Base-by-base conservation (phyloP, 2,113 vertebrate species). In the Lepus timidus region DNA sequence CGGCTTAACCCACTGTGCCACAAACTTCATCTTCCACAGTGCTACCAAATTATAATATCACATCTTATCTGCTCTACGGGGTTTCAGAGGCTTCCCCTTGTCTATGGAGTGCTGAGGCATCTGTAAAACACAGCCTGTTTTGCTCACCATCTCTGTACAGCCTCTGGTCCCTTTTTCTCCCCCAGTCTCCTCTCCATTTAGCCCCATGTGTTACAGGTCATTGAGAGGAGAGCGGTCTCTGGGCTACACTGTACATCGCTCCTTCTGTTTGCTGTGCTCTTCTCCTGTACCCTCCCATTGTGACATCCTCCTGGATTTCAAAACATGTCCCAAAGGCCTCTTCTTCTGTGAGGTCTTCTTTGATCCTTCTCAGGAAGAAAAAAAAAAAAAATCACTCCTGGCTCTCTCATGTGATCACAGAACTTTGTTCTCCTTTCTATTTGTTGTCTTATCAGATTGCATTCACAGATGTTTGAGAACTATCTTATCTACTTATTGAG, bases 141-240 rank as follows among this genome's bases (percentile, higher is more conserved):
- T 70, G 51, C 33, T 55, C 51, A 11, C 1, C 27, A 23, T 31
- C 51, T 62, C 31, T 39, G 25, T 25, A 0, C 12, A 14, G 14
- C 27, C 74, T 68, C 27, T 31, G 51, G 49, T 51, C 33, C 58
- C 36, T 19, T 36, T 71, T 29, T 51, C 23, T 33, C 0, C 14
- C 51, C 20, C 33, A 22, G 22, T 22, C 3, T 6, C n/a, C 22
- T 84, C 39, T 75, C 3, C 1, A 13, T 20, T 73, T 6, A 58
- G 62, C 5, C 29, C 2, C 6, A 0, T 4, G 64, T 51, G 33
- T n/a, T 79, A 11, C 1, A 4, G 27, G 29, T 44, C 0, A 1
- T 51, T 1, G 20, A 52, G 62, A 64, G 29, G 33, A 73, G 20
- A 1, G 81, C 64, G 13, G n/a, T 19, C 67, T 78, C 58, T 39